Evolutionary conservation across 2,888 invertebrate genomes (phyloP), one percentile per base, ranked within the genome.

Genomic region (Corythucha ciliata): DNA sequence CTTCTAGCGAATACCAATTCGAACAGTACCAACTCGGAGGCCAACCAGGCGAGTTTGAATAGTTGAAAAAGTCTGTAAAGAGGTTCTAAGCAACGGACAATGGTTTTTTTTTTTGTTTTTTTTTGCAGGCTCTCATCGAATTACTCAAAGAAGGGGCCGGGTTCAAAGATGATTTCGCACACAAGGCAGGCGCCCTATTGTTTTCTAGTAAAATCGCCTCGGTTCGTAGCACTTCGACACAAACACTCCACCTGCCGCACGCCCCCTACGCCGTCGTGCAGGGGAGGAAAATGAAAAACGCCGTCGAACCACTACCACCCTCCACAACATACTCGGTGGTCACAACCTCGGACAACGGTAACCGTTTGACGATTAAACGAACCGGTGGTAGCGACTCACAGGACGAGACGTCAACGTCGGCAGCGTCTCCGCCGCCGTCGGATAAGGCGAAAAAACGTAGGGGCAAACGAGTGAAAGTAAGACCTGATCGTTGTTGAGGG

Each of bases 61-160:
- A n/a, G n/a, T n/a, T n/a, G n/a, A n/a, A n/a, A n/a, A n/a, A n/a
- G n/a, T n/a, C n/a, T n/a, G n/a, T n/a, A n/a, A n/a, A n/a, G n/a
- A n/a, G n/a, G n/a, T n/a, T n/a, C n/a, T n/a, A n/a, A n/a, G n/a
- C n/a, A n/a, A n/a, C n/a, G n/a, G n/a, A n/a, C n/a, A n/a, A n/a
- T n/a, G n/a, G n/a, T n/a, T n/a, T n/a, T n/a, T n/a, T n/a, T n/a
- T n/a, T n/a, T n/a, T n/a, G n/a, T n/a, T n/a, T n/a, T n/a, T n/a
- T n/a, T n/a, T n/a, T n/a, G n/a, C n/a, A n/a, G n/a, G 82, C 80
- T 60, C 72, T 85, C 49, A 76, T 81, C 63, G 81, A 83, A 61
- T 73, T 87, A 55, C 81, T 89, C 59, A 80, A 81, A 62, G 87
- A 87, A 68, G 89, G 86, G 18, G 81, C 83, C 2, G 78, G 78